Conservation (phyloP, 1,140 invertebrate species). For the Venustaconcha ellipsiformis region DNA sequence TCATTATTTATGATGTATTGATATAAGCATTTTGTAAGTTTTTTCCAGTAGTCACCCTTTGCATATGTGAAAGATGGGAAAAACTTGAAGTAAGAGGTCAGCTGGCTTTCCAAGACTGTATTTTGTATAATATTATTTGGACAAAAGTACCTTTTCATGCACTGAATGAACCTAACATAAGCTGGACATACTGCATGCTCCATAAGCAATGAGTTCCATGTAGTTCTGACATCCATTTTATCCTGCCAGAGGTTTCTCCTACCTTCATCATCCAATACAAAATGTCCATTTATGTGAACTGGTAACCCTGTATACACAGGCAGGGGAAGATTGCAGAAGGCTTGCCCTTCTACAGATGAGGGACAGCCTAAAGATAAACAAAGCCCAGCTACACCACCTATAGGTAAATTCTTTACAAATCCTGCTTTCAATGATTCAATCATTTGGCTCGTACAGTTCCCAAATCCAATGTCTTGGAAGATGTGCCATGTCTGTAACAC, state of each 20-base stretch:
- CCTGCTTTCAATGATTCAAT: constrained; percentile 28
- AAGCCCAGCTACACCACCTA: constrained; percentile 51
- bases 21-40: too few relatives aligned
- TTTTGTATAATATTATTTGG: too few relatives aligned
- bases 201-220: too few relatives aligned
- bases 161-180: too few relatives aligned
- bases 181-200: too few relatives aligned
- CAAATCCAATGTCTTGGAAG: constrained; percentile 49
- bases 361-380: not conserved
- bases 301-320: constrained; percentile 57
- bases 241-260: constrained; percentile 55
- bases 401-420: constrained; percentile 47
- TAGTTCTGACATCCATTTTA: constrained; percentile 5
- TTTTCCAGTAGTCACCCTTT: too few relatives aligned
- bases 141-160: too few relatives aligned
- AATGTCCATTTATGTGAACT: constrained; percentile 64
- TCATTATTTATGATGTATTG: too few relatives aligned
- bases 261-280: constrained; percentile 62
- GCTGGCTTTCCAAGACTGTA: too few relatives aligned
- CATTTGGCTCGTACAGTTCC: constrained; percentile 10
- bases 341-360: constrained; percentile 14
- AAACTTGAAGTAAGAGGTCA: too few relatives aligned
- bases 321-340: constrained; percentile 62
- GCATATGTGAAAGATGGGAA: too few relatives aligned
- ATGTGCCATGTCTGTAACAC: constrained; percentile 7